Evolutionary conservation across 2,888 invertebrate species (phyloP).

Genomic region (Caradrina clavipalpis): DNA sequence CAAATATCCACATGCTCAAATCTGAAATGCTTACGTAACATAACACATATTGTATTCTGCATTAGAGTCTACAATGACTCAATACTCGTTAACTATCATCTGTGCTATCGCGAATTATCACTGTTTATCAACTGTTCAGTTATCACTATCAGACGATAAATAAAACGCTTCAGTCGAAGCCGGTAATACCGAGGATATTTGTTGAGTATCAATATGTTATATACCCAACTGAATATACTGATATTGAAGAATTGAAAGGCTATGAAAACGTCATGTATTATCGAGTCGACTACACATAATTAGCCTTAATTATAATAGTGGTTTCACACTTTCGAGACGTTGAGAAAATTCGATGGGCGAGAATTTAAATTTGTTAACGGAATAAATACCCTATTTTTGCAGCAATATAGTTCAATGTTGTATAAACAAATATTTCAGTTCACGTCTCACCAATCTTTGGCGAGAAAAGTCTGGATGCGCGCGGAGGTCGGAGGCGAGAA

Average conservation of each 20-base stretch:
- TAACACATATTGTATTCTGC: constrained; percentile 25
- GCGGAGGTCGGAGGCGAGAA: no score
- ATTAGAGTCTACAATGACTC: constrained; percentile 41
- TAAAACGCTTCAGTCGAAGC: constrained; percentile 45
- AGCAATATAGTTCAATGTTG: no score
- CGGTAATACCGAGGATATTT: constrained; percentile 35
- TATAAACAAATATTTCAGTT: no score
- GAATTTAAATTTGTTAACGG: no score
- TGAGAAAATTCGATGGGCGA: no score
- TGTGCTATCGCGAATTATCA: constrained; percentile 57
- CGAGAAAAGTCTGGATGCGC: no score
- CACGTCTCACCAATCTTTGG: no score
- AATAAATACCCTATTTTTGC: no score
- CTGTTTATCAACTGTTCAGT: constrained; percentile 51
- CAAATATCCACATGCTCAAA: constrained; percentile 17
- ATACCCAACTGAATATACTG: constrained; percentile 5
- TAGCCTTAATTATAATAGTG: no score
- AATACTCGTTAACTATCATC: constrained; percentile 33
- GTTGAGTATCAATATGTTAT: constrained; percentile 12
- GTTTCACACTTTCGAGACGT: no score
- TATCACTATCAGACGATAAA: constrained; percentile 58
- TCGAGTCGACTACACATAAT: background rate
- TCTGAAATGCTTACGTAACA: constrained; percentile 39
- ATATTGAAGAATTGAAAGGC: constrained; percentile 16
- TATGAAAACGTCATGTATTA: background rate